Conservation (phyloP, 2,888 invertebrate genomes). For the Megamerina dolium region DNA sequence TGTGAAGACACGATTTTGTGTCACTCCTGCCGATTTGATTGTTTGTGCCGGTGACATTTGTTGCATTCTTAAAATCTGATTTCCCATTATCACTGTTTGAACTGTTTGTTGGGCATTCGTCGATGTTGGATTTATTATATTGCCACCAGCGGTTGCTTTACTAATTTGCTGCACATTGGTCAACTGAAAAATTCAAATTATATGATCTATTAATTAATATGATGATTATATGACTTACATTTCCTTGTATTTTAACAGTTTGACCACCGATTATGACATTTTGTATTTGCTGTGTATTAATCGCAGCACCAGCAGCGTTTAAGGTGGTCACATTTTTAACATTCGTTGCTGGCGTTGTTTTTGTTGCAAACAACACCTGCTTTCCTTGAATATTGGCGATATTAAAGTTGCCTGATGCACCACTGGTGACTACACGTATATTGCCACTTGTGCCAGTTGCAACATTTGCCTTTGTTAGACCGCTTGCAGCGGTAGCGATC, state of each 20-base stretch:
- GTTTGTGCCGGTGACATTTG: conserved; percentile 29
- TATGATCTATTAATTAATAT: no score
- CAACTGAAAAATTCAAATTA: neutral
- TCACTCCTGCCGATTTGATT: conserved; percentile 9
- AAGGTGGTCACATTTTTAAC: conserved; percentile 55
- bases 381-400: conserved; percentile 55
- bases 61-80: conserved; percentile 45
- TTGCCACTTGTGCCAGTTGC: conserved; percentile 24
- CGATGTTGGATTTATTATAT: conserved; percentile 8
- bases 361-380: conserved; percentile 54
- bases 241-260: conserved; percentile 44
- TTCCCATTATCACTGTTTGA: conserved; percentile 49
- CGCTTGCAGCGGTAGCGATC: neutral
- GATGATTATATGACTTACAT: no score
- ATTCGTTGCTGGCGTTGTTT: conserved; percentile 28
- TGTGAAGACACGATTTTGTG: conserved; percentile 9
- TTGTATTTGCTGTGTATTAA: conserved; percentile 47
- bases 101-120: conserved; percentile 25
- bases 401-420: conserved; percentile 39
- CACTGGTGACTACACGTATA: conserved; percentile 47
- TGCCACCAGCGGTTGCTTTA: conserved; percentile 3
- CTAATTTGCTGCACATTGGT: neutral
- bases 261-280: conserved; percentile 48
- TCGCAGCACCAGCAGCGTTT: conserved; percentile 41
- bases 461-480: neutral